Evolutionary conservation across 2,888 invertebrate genomes (phyloP).

Genomic region (Aspidapion aeneum): DNA sequence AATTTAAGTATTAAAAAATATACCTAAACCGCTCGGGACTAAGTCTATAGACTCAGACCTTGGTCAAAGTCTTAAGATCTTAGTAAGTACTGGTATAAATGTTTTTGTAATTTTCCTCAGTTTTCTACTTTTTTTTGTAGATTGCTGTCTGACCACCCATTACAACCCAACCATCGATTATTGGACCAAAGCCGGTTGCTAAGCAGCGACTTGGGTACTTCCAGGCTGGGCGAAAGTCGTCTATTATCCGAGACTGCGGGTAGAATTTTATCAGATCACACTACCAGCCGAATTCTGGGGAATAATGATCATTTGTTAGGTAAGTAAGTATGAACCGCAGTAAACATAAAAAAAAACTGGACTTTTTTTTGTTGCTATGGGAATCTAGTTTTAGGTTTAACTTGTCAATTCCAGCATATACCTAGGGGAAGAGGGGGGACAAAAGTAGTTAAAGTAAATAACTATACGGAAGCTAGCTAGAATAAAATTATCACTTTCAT

Average conservation of each 20-base stretch:
- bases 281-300: constrained; percentile 43
- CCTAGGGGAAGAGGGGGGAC: not conserved
- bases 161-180: constrained; percentile 41
- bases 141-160: constrained; percentile 44
- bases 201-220: constrained; percentile 36
- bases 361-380: constrained; percentile 1
- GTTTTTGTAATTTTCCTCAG: too few species aligned
- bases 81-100: too few species aligned
- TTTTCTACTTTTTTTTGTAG: constrained; percentile 31
- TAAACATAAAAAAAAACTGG: not conserved
- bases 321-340: too few species aligned
- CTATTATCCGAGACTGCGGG: constrained; percentile 34
- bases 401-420: not conserved
- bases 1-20: too few species aligned
- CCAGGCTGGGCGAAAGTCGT: constrained; percentile 25
- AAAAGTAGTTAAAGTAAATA: too few species aligned
- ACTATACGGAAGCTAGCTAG: too few species aligned
- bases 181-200: constrained; percentile 43
- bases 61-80: too few species aligned
- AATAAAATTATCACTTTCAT: too few species aligned
- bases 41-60: too few species aligned
- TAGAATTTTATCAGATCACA: constrained; percentile 38
- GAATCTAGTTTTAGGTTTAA: too few species aligned
- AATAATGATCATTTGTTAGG: constrained; percentile 42
- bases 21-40: too few species aligned